Base-by-base conservation (phyloP, 2,797 vertebrate genomes). In the Anabas testudineus region DNA sequence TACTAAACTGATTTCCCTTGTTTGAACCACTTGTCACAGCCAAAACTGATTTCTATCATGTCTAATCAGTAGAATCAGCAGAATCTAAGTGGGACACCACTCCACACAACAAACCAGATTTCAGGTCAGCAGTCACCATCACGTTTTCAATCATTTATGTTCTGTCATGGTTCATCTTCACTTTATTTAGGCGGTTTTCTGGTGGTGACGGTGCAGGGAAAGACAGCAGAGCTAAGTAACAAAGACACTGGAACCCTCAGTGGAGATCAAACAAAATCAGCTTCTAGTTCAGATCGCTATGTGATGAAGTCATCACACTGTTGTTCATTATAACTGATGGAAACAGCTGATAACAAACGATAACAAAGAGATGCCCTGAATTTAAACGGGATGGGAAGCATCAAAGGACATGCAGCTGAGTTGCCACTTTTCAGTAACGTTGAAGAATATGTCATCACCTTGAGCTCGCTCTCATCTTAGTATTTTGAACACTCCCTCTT, bases 261-360 rank as follows among this genome's bases (percentile, higher is more conserved):
- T 22, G 37, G 37, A 39, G 56, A 54, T 76, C 32, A 41, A 39
- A 56, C 43, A 62, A 24, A 52, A 49, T 34, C 62, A 55, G 57
- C 22, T 24, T 43, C 45, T 7, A 12, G 10, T 47, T 55, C 36
- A 66, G 22, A 72, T 64, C 24, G 43, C 14, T 48, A 60, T n/a
- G 1, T 7, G 24, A 59, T 51, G 26, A 3, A 22, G 60, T 52
- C 36, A 55, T 65, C 37, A 26, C 3, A 10, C 37, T 64, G 67
- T 45, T 47, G 21, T 61, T 73, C 36, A 46, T 65, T 34, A 30
- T 15, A 52, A 41, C 28, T 3, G 34, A 30, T n/a, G 39, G 19
- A n/a, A 43, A 76, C 24, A n/a, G 78, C 34, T 0, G 63, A 74
- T 73, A 19, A 66, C 37, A 63, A 10, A 37, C 36, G 34, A 10